phyloP scores from a whole-genome alignment of 2,113 vertebrate species.

The Trematocara marginatum region DNA sequence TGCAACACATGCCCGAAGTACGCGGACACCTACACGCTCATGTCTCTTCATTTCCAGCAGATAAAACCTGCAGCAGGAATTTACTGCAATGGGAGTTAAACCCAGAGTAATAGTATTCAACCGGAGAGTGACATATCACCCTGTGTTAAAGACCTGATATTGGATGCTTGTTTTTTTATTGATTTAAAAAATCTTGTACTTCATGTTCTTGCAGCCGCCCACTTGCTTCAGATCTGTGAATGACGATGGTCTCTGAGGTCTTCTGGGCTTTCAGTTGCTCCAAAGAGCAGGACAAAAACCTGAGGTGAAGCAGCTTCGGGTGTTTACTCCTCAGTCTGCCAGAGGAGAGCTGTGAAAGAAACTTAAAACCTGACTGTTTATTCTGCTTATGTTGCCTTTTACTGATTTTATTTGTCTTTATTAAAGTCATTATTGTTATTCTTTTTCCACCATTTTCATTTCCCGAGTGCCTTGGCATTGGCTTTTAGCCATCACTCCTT shows the following conservation, averaged over 20 bases:
- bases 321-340: neutral
- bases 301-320: neutral
- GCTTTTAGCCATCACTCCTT: neutral
- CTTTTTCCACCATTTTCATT: neutral
- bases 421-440: neutral
- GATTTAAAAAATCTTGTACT: neutral
- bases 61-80: neutral
- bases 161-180: neutral
- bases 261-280: neutral
- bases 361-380: neutral
- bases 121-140: neutral
- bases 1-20: neutral
- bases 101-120: neutral
- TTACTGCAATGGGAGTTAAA: neutral
- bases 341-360: neutral
- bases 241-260: neutral
- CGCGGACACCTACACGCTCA: neutral
- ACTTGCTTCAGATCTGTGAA: neutral
- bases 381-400: neutral
- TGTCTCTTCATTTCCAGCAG: neutral
- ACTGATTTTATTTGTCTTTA: neutral
- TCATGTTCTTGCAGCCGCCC: neutral
- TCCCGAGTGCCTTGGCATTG: neutral
- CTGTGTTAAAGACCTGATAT: neutral
- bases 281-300: neutral